Conservation (phyloP, 1,140 invertebrate species). For the Magallana gigas region DNA sequence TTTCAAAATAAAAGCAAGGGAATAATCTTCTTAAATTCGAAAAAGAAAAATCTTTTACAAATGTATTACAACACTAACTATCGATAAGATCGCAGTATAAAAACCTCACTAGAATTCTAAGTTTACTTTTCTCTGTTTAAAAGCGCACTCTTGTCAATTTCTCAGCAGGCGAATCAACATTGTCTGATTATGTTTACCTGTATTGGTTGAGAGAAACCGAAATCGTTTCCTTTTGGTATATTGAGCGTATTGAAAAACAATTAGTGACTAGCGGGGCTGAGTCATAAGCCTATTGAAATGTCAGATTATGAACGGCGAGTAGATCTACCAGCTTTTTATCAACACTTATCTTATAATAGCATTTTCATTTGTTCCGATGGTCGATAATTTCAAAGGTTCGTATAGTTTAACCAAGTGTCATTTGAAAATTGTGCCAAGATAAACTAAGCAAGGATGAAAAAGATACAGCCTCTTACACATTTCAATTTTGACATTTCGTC, state of each 20-base stretch:
- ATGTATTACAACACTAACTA: background rate
- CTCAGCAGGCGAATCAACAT: background rate
- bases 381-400: conserved; percentile 7
- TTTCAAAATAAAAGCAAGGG: no score
- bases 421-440: conserved; percentile 20
- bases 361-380: conserved; percentile 2
- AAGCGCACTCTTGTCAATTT: no score
- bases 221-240: background rate
- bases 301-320: conserved; percentile 24
- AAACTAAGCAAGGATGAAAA: background rate
- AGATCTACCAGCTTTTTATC: background rate
- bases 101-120: background rate
- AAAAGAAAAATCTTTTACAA: no score
- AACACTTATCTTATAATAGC: background rate
- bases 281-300: conserved; percentile 11
- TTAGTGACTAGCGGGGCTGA: conserved; percentile 2
- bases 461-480: background rate
- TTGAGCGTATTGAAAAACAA: conserved; percentile 24
- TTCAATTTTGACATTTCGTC: conserved; percentile 7
- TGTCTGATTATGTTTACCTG: background rate
- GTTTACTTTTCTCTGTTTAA: no score
- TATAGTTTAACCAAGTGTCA: background rate
- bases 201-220: background rate
- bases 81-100: background rate
- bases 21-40: no score